Evolutionary conservation across 92 coral and sea anemone species (phyloP), one percentile per base, ranked within the genome.

Genomic region (Porites cylindrica): DNA sequence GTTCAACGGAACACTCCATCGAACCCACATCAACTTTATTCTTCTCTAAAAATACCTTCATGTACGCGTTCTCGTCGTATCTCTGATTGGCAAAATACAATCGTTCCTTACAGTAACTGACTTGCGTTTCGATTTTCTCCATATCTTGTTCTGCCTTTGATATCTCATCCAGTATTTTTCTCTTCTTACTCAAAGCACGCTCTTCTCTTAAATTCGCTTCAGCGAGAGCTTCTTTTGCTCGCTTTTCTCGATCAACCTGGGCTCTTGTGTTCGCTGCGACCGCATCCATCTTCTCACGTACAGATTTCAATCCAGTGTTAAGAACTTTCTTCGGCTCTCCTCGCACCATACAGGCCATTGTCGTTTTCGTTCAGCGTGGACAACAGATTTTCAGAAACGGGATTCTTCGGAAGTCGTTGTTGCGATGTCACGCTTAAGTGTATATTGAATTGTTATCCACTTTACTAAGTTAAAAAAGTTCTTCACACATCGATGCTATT

Each of bases 271-370:
- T 79, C 61, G 53, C 85, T 18, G 70, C 63, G 10, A 89, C 12
- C 3, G 84, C 95, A 1, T 85, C 82, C 95, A 92, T 92, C 85
- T 85, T 88, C 4, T 70, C 86, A 2, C 90, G 87, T 3, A 92
- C 73, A 13, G 80, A 61, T 32, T 73, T 64, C 53, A 83, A 1
- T 10, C 87, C 87, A 3, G 52, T 12, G 14, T 51, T 73, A 4
- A 73, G 6, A 53, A 6, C 23, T 73, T 83, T 51, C 18, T 73
- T 60, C 17, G 64, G 23, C 61, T 83, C 80, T 43, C 73, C 87
- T 7, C 72, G 80, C 18, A 64, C 73, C 38, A 52, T 62, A 32
- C 79, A 83, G 20, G 87, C 79, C 87, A 59, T 83, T 20, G 18
- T 20, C 43, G 43, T 58, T 20, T 14, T 4, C 58, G 12, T 13